Evolutionary conservation across 2,797 vertebrate genomes (phyloP).

Genomic region (Eremophila alpestris): DNA sequence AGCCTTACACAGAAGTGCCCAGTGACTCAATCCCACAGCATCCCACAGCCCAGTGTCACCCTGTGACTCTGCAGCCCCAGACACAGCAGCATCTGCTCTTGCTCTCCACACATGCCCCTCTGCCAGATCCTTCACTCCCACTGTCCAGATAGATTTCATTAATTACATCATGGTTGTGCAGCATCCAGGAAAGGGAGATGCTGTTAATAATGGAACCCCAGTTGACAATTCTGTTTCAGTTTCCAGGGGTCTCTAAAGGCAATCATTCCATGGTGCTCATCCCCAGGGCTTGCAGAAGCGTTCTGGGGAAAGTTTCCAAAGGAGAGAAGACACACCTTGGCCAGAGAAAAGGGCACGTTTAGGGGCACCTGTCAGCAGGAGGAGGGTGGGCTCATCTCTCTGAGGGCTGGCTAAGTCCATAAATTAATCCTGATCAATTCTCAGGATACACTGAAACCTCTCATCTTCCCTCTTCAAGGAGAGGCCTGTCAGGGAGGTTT

Average conservation of each 20-base stretch:
- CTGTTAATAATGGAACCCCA: background rate
- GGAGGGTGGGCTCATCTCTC: background rate
- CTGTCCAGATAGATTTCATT: background rate
- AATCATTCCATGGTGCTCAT: fast-evolving
- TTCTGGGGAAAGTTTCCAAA: background rate
- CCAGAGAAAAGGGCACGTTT: background rate
- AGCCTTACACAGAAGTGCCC: background rate
- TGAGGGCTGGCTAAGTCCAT: background rate
- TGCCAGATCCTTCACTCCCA: background rate
- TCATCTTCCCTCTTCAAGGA: background rate
- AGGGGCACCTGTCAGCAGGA: background rate
- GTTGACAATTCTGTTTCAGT: background rate
- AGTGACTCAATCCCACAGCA: background rate
- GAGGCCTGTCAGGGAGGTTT: background rate
- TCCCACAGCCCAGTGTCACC: background rate
- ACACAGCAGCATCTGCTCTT: background rate
- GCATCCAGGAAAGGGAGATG: background rate
- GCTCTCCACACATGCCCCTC: background rate
- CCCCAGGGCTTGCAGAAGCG: background rate
- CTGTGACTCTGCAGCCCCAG: fast-evolving
- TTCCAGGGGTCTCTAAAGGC: background rate
- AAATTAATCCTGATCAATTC: background rate
- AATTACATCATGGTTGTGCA: background rate
- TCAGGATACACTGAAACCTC: background rate
- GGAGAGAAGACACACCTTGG: background rate